Percentiles rank a stretch among this genome's conserved stretches.
Conservation (phyloP, 2,888 invertebrate species). For the Onchidella celtica region DNA sequence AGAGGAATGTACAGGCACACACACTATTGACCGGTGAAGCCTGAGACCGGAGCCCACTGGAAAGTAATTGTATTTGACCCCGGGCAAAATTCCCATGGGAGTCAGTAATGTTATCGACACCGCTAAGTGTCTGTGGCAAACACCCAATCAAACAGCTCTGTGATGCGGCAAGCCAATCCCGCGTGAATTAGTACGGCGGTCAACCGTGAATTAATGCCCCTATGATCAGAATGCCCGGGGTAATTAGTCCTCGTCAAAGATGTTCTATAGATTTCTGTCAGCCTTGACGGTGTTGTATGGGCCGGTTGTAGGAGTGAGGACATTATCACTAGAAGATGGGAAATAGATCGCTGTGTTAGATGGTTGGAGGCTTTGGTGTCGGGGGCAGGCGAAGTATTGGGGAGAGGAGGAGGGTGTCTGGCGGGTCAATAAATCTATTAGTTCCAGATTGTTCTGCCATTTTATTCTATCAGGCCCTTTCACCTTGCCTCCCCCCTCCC, state of each 20-base stretch:
- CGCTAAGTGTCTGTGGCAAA: not conserved
- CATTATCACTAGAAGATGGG: no score
- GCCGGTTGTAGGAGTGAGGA: not conserved
- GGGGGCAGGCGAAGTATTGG: no score
- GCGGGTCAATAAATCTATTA: no score
- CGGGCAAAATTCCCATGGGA: not conserved
- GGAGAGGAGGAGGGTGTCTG: no score
- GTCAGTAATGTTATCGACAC: slow-evolving; percentile 10
- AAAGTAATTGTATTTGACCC: slow-evolving; percentile 1
- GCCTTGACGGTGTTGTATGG: no score
- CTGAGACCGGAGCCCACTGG: not conserved
- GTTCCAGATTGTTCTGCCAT: no score
- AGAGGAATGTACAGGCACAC: no score
- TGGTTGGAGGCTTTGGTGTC: no score
- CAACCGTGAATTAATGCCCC: not conserved
- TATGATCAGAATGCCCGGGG: slow-evolving; percentile 8
- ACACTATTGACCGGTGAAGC: not conserved
- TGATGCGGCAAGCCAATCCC: not conserved
- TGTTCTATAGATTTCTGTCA: no score
- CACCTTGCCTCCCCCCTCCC: no score
- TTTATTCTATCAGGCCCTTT: no score
- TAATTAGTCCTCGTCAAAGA: not conserved
- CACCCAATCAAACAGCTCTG: slow-evolving; percentile 5
- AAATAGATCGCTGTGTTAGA: no score
- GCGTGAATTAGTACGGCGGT: not conserved